These are phyloP conservation scores for Morpho helenor DNA, from an alignment of 2,888 invertebrate genomes.

Conservation along the genomic window DNA sequence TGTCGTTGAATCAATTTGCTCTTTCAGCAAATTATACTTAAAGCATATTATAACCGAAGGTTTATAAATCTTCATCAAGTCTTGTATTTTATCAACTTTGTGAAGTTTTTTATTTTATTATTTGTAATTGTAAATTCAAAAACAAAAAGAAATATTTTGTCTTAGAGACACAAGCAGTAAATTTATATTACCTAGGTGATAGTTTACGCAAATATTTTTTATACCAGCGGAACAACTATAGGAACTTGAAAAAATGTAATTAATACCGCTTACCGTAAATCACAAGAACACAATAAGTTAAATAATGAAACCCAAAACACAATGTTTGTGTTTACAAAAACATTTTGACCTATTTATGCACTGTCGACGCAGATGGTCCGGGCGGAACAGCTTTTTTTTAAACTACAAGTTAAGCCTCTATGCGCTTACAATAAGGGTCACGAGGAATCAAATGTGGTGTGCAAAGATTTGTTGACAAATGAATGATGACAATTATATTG, in stretches of 20 bases:
- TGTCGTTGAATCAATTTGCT: no score
- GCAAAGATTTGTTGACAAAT: slow-evolving; percentile 61
- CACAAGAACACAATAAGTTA: slow-evolving; percentile 3
- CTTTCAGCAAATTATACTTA: no score
- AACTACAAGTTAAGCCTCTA: slow-evolving; percentile 40
- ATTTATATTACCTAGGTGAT: no score
- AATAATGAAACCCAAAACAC: slow-evolving; percentile 29
- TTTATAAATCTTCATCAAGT: no score
- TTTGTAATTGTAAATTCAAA: no score
- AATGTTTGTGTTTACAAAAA: slow-evolving; percentile 59
- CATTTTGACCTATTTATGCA: slow-evolving; percentile 64
- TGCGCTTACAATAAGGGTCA: slow-evolving; percentile 42
- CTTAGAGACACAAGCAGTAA: no score
- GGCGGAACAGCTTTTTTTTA: slow-evolving; percentile 43
- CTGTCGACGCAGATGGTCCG: slow-evolving; percentile 52
- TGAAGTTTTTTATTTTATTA: no score
- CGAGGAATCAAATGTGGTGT: slow-evolving; percentile 31
- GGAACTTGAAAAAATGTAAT: slow-evolving; percentile 2
- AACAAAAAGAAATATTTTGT: no score
- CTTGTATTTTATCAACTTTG: no score
- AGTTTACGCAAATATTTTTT: no score
- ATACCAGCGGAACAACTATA: no score
- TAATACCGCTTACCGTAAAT: slow-evolving; percentile 11
- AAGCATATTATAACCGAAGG: no score
- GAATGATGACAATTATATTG: slow-evolving; percentile 72